Conservation (phyloP, 2,797 vertebrate species). For the Toxotes lorentzi region DNA sequence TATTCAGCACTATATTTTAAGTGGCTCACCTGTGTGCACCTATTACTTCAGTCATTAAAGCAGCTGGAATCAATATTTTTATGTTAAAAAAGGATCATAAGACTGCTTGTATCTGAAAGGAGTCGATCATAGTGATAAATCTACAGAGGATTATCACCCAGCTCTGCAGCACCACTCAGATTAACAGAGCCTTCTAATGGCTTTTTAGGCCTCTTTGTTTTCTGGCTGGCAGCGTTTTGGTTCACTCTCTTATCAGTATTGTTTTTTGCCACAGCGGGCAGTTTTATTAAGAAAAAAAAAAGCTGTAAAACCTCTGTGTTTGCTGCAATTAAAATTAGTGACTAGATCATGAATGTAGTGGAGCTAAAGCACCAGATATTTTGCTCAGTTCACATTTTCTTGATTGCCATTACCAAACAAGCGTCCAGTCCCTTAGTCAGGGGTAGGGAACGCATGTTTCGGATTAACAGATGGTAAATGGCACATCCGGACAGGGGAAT, state of each 20-base stretch:
- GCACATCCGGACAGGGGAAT: neutral
- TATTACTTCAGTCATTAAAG: neutral
- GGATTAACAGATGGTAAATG: neutral
- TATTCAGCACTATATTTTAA: conserved; percentile 15
- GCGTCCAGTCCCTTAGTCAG: neutral
- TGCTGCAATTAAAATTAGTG: too few species aligned
- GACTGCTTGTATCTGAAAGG: neutral
- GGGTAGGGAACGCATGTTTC: too few species aligned
- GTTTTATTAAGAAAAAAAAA: neutral
- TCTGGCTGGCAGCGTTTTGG: neutral
- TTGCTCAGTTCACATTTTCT: too few species aligned
- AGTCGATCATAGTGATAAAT: neutral
- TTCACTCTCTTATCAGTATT: neutral
- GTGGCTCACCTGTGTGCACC: neutral
- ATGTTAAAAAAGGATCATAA: neutral
- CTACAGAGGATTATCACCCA: neutral
- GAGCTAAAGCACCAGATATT: too few species aligned
- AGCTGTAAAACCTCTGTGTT: neutral
- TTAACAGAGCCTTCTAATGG: neutral
- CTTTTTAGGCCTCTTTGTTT: neutral
- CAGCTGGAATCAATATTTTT: neutral
- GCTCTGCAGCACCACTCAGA: neutral
- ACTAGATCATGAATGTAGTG: neutral
- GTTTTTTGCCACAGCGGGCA: neutral
- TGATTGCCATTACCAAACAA: neutral